Percentiles rank a stretch among this genome's conserved stretches.
These are phyloP conservation scores for Steatornis caripensis DNA, from an alignment of 2,113 vertebrate species.

Conservation along the genomic window DNA sequence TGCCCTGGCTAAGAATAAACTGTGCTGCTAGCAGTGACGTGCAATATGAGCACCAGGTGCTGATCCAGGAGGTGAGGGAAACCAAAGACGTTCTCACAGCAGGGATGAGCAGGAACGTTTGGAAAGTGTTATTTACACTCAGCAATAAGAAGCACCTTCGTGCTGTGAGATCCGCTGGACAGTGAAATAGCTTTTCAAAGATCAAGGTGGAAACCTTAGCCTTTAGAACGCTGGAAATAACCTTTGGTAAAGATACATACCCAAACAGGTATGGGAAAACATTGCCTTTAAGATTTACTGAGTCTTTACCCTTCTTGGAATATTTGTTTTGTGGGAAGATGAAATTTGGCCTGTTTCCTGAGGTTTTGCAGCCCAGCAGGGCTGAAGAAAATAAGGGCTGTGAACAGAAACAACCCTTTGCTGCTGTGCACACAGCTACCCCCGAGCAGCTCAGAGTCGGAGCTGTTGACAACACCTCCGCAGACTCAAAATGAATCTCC, in stretches of 20 bases:
- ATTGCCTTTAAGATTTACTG: neutral
- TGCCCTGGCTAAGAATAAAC: neutral
- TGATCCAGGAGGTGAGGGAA: neutral
- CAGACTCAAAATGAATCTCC: neutral
- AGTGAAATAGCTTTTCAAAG: neutral
- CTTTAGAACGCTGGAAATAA: neutral
- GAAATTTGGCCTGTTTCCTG: neutral
- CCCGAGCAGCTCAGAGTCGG: neutral
- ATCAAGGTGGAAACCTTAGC: neutral
- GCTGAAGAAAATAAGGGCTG: neutral
- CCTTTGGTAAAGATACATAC: neutral
- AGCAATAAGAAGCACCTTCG: neutral
- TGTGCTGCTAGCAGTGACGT: accelerated
- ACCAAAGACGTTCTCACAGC: neutral
- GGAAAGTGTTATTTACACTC: neutral
- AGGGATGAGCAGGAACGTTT: neutral
- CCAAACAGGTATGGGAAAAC: neutral
- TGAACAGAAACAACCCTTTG: neutral
- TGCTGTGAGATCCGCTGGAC: neutral
- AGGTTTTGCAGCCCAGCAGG: neutral
- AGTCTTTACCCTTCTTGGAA: neutral
- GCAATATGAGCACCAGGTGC: neutral
- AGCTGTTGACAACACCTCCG: neutral
- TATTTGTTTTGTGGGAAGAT: neutral
- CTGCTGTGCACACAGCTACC: neutral